Evolutionary conservation across 2,888 invertebrate genomes (phyloP), one percentile per base, ranked within the genome.

Genomic region (Drosophila birchii): DNA sequence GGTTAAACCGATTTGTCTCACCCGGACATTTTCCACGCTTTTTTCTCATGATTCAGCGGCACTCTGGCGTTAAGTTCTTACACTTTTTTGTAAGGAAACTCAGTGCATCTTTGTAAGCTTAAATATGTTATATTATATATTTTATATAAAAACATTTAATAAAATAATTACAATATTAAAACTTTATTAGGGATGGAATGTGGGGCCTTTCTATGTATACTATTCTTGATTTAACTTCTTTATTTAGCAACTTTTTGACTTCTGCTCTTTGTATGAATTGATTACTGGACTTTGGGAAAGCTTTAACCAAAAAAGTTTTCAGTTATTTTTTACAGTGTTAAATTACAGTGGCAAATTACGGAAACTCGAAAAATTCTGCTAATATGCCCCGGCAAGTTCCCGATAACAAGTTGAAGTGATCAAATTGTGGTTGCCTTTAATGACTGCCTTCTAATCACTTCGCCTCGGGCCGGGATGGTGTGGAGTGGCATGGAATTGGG

Each of bases 1-100:
- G 78, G 70, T 68, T 68, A 80, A 86, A 83, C 80, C 83, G 83
- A 86, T 83, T 82, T 86, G 75, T 64, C 66, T 71, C 77, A 43
- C 8, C 32, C 38, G 26, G 34, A n/a, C 39, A 34, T 34, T 47
- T 41, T 63, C 16, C 32, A 51, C 23, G 26, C 34, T 29, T 47
- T 11, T n/a, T n/a, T 9, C 16, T 29, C 26, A 26, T 2, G 45
- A 47, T 29, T n/a, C n/a, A 29, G n/a, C 29, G 26, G 26, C 26
- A 47, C 26, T 45, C 45, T 26, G 45, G 9, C 26, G n/a, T 47
- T 29, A 2, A 0, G n/a, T 29, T 29, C 11, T 3, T 29, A 11
- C 16, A 5, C n/a, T 47, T 29, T 11, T 29, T 47, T 45, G 3
- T 26, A 11, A n/a, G 26, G n/a, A 1, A 45, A 20, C 16, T n/a